A percentile compares a stretch with the other conserved stretches of the same genome.
These are phyloP conservation scores for Clarias platycephalus DNA, from an alignment of 2,797 vertebrate species.

Conservation along the genomic window DNA sequence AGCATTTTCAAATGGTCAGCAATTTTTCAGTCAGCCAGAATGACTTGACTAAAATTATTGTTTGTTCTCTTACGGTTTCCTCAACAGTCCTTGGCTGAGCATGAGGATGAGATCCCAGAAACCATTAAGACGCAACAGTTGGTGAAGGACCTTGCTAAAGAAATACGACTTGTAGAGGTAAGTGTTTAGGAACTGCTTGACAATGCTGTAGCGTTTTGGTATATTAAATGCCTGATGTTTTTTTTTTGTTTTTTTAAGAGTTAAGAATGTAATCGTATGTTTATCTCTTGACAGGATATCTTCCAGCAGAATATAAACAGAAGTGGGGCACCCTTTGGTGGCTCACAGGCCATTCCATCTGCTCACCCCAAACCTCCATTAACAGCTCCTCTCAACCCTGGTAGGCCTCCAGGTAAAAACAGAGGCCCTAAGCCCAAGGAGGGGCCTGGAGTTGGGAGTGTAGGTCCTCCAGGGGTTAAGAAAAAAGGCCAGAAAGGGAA, in stretches of 20 bases:
- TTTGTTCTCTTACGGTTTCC: slow-evolving; percentile 32
- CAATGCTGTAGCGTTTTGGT: background rate
- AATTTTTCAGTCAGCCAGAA: background rate
- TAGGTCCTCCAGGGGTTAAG: slow-evolving; percentile 69
- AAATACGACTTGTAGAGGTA: slow-evolving; percentile 91
- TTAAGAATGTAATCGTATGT: slow-evolving; percentile 31
- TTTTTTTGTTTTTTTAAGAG: too few species aligned
- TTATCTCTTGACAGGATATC: slow-evolving; percentile 76
- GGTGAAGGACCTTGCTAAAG: slow-evolving; percentile 90
- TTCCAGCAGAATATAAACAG: slow-evolving; percentile 91
- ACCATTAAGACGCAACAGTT: slow-evolving; percentile 86
- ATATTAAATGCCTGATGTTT: background rate
- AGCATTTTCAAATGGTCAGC: background rate
- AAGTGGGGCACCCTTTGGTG: slow-evolving; percentile 79
- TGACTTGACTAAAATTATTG: background rate
- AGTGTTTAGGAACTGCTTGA: slow-evolving; percentile 19
- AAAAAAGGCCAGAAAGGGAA: slow-evolving; percentile 80
- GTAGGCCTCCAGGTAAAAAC: slow-evolving; percentile 82
- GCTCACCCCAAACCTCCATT: slow-evolving; percentile 72
- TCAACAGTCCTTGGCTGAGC: slow-evolving; percentile 81
- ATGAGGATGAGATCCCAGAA: slow-evolving; percentile 90
- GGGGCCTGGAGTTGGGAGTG: slow-evolving; percentile 64
- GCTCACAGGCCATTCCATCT: slow-evolving; percentile 69
- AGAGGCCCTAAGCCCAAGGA: slow-evolving; percentile 83
- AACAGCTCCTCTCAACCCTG: slow-evolving; percentile 73